Evolutionary conservation across 2,797 vertebrate genomes (phyloP).

Genomic region (Fratercula arctica): DNA sequence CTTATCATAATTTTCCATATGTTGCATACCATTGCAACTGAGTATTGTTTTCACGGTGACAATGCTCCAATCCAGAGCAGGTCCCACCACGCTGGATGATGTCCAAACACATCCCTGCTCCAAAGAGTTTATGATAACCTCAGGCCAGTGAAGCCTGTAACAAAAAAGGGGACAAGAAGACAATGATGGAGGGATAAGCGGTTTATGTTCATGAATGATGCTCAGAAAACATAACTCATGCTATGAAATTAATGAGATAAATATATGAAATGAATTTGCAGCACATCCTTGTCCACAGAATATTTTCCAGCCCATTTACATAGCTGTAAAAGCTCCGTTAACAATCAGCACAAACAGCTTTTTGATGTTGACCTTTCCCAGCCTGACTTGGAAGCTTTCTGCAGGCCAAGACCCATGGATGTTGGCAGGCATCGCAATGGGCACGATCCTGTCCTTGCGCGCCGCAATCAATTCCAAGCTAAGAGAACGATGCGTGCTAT

Average conservation of each 20-base stretch:
- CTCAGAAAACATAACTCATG: neutral
- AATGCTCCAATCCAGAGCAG: neutral
- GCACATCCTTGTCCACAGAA: neutral
- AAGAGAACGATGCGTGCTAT: accelerated
- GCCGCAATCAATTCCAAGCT: neutral
- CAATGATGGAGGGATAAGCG: neutral
- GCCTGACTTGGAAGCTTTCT: neutral
- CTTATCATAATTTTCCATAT: constrained; percentile 8
- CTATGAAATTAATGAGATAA: constrained; percentile 12
- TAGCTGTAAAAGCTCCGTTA: neutral
- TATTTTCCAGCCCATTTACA: neutral
- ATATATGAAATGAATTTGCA: neutral
- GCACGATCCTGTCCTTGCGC: neutral
- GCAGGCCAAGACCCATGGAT: neutral
- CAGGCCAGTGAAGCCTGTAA: neutral
- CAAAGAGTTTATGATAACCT: neutral
- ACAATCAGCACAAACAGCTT: neutral
- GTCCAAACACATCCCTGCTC: neutral
- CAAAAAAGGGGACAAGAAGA: neutral
- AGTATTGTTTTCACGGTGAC: neutral
- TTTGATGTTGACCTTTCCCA: neutral
- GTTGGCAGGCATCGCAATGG: neutral
- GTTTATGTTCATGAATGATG: neutral
- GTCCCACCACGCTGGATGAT: neutral
- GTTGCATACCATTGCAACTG: neutral